Evolutionary conservation across 2,888 invertebrate species (phyloP), one percentile per base, ranked within the genome.

Genomic region (Limnephilus rhombicus): DNA sequence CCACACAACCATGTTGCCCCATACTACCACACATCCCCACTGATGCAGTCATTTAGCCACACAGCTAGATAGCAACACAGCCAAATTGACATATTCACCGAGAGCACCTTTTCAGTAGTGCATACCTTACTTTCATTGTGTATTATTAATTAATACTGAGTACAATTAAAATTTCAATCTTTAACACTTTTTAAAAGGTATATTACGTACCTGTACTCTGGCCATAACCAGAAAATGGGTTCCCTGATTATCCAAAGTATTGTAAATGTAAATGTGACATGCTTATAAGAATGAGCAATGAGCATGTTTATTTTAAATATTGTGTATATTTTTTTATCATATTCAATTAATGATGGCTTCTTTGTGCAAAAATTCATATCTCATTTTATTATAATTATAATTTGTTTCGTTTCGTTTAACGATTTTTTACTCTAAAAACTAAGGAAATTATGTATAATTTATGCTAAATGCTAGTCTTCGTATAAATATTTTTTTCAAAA

Each of bases 401-500:
- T 83, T 83, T 31, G 13, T 83, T 83, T 83, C 34, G 34, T 34
- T 83, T 34, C 82, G 82, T 34, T 83, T 34, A 9, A 82, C 82
- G 82, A 82, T 83, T 83, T 83, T 83, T 83, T 83, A 34, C 37
- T 34, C 18, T 18, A 34, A 37, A 18, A 83, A 37, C 15, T 83
- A 31, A 34, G 31, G 34, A 83, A 37, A 34, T 31, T 34, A 37
- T 83, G 82, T 83, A 34, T 83, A 31, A 83, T 68, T 82, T 83
- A 83, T 18, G 82, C 37, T 83, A 83, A 31, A 83, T 83, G 82
- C 82, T 83, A 83, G 82, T 83, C 82, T 83, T 83, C 82, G 34
- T 83, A 37, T 83, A 83, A 34, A 83, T 34, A 83, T 29, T 83
- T 31, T 83, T 83, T 83, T 82, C 31, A 82, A 82, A 29, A 31